Evolutionary conservation across 2,797 vertebrate species (phyloP), one percentile per base, ranked within the genome.

Genomic region (Heteromormyrus szaboi): DNA sequence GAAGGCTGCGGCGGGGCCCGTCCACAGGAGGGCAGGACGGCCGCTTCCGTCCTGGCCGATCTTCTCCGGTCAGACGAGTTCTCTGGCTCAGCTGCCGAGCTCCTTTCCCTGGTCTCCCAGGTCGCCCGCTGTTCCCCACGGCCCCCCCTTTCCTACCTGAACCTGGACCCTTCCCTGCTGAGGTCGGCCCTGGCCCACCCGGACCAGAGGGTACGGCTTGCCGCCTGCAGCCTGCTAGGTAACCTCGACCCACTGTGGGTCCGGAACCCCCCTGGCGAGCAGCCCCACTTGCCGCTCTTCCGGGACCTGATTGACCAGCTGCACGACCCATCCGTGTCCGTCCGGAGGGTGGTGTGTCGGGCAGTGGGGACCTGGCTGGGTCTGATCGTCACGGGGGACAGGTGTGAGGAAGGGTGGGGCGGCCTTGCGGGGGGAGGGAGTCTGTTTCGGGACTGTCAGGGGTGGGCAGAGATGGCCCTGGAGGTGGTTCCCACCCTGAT

Each of bases 201-300:
- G 0, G 94, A 96, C 9, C 94, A 95, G 44, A 92, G 65, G 0
- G 91, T 99, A 90, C 95, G 97, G 86, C 95, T 96, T 11, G 96
- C 95, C 68, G 93, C 96, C 4, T 98, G 97, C 12, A 95, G 94
- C 88, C 94, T 99, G 12, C 91, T 98, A 62, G 97, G 97, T 87
- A 96, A 97, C 91, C 11, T 95, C 51, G 81, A 94, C 81, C 94
- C 93, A 4, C 92, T 94, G 56, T 87, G 87, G 50, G 85, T 68
- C 0, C 56, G 3, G 14, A 68, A 22, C 48, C 25, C 4, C 44
- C 62, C 44, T 46, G 51, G 8, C 6, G 12, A 51, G 81, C 51
- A 87, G 90, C 5, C 4, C 5, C 89, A 92, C 11, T 29, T 88
- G 48, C 51, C 12, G 5, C 88, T 95, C 68, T 95, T 96, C 88